Evolutionary conservation across 1,140 invertebrate genomes (phyloP).

Genomic region (Hypothenemus hampei): DNA sequence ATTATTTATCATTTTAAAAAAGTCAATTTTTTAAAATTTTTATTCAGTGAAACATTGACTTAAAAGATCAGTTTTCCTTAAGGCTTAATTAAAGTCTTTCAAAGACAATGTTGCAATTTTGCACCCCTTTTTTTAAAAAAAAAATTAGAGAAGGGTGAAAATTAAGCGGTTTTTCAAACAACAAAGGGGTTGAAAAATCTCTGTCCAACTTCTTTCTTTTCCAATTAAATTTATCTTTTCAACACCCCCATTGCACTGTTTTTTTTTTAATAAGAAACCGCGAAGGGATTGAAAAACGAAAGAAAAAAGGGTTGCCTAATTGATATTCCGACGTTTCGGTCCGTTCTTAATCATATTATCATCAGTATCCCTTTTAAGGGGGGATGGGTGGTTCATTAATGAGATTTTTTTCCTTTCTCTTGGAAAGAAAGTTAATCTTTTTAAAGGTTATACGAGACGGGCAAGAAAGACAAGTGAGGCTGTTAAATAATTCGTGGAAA

Average conservation of each 20-base stretch:
- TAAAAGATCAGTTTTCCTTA: too few relatives aligned
- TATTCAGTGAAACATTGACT: too few relatives aligned
- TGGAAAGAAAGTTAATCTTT: too few relatives aligned
- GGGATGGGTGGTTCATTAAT: constrained; percentile 1
- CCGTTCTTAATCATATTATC: constrained; percentile 1
- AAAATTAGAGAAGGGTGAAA: too few relatives aligned
- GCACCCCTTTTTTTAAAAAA: too few relatives aligned
- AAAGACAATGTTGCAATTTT: too few relatives aligned
- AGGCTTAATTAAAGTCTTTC: too few relatives aligned
- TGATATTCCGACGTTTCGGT: constrained; percentile 6
- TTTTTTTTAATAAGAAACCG: neutral
- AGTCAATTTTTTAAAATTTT: too few relatives aligned
- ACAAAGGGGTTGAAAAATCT: too few relatives aligned
- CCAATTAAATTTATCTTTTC: constrained; percentile 18
- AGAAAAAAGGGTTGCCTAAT: constrained; percentile 11
- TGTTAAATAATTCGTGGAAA: constrained; percentile 14
- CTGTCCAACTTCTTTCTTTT: constrained; percentile 19
- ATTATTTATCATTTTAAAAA: too few relatives aligned
- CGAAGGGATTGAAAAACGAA: neutral
- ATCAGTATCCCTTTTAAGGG: neutral
- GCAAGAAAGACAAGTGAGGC: neutral
- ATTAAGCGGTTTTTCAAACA: too few relatives aligned
- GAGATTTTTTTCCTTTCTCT: neutral
- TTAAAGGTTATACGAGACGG: neutral
- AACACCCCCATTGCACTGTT: constrained; percentile 8